Conservation (phyloP, 2,888 invertebrate species). For the Andrena praecox region DNA sequence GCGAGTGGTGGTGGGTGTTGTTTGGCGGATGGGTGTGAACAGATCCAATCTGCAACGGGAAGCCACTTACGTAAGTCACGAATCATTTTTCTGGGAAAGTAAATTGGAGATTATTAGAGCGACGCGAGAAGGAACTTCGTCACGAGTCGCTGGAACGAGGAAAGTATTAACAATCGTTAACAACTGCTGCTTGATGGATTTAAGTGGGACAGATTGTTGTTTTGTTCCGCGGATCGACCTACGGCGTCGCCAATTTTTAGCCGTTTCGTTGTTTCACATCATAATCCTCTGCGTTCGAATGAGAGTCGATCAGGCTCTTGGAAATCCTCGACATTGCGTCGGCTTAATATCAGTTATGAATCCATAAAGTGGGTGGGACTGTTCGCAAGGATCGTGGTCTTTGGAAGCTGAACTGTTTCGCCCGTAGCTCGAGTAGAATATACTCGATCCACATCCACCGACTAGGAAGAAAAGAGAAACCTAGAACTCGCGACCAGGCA, state of each 20-base stretch:
- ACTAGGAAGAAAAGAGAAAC: no score
- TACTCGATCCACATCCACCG: no score
- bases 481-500: no score
- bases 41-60: slow-evolving; percentile 82
- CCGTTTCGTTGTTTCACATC: neutral
- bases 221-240: neutral
- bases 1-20: slow-evolving; percentile 79
- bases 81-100: slow-evolving; percentile 48
- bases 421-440: no score
- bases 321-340: no score
- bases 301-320: no score
- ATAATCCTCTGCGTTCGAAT: no score
- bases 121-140: neutral
- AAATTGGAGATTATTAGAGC: slow-evolving; percentile 29
- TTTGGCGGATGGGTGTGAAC: slow-evolving; percentile 82
- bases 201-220: slow-evolving; percentile 5
- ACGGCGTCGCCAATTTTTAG: neutral
- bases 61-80: slow-evolving; percentile 33
- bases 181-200: neutral
- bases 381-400: no score
- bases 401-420: no score
- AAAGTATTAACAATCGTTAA: slow-evolving; percentile 2
- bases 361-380: no score
- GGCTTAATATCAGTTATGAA: no score
- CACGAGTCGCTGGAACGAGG: neutral